phyloP scores from a whole-genome alignment of 2,113 vertebrate genomes.

The Percopsis transmontana region DNA sequence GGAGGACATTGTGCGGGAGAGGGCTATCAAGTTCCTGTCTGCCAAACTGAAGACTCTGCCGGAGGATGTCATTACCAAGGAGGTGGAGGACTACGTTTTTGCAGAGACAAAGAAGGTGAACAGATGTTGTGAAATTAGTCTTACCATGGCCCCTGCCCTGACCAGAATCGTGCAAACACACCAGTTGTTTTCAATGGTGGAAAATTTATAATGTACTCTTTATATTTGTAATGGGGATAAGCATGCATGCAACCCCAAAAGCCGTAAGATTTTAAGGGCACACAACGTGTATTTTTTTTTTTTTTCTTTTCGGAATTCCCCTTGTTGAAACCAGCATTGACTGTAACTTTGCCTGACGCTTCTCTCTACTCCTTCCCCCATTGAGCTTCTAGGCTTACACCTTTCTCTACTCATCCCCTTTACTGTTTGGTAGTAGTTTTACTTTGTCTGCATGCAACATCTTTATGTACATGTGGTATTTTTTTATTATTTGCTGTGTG shows the following conservation, averaged over 20 bases:
- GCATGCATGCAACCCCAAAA: too few species aligned
- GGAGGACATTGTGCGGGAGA: conserved; percentile 93
- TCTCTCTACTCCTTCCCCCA: too few species aligned
- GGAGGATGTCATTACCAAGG: conserved; percentile 94
- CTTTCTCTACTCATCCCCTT: too few species aligned
- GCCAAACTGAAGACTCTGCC: conserved; percentile 89
- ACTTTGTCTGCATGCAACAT: too few species aligned
- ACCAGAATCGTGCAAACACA: background rate
- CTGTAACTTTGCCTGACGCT: too few species aligned
- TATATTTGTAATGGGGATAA: too few species aligned
- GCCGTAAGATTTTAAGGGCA: too few species aligned
- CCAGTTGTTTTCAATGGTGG: background rate
- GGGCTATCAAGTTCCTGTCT: conserved; percentile 95
- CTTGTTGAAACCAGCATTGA: too few species aligned
- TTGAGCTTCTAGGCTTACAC: too few species aligned
- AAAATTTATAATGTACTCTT: background rate
- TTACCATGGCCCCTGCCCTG: background rate
- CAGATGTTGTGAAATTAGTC: background rate
- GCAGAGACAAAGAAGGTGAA: conserved; percentile 92
- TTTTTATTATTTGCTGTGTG: background rate
- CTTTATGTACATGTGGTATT: background rate
- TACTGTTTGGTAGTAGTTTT: too few species aligned
- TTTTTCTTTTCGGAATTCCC: too few species aligned
- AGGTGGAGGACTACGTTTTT: conserved; percentile 92
- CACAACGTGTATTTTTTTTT: too few species aligned